phyloP scores from a whole-genome alignment of 1,140 invertebrate genomes.

The Formica exsecta region DNA sequence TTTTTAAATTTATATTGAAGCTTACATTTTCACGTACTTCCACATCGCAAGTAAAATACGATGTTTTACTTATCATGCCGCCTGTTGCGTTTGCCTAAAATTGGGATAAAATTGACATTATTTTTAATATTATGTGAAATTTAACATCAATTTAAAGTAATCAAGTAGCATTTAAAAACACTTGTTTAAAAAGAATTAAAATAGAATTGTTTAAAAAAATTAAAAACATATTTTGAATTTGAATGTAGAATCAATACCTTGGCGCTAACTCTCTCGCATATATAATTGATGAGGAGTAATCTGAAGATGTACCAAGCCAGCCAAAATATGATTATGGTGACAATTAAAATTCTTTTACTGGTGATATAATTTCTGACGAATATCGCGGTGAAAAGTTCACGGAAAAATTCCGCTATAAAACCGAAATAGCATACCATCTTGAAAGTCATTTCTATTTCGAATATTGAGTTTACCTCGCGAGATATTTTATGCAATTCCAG shows the following conservation, averaged over 20 bases:
- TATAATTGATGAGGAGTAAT: constrained; percentile 29
- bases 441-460: constrained; percentile 29
- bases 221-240: neutral
- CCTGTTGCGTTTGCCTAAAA: constrained; percentile 45
- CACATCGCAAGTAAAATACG: neutral
- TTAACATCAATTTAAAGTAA: neutral
- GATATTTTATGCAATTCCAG: constrained; percentile 29
- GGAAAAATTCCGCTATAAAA: constrained; percentile 8
- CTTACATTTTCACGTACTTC: constrained; percentile 34
- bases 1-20: neutral
- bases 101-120: neutral
- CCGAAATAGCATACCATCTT: constrained; percentile 40
- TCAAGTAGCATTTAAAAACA: neutral
- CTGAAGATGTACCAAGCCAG: neutral
- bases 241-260: constrained; percentile 16
- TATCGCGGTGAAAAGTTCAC: constrained; percentile 15
- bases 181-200: neutral
- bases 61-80: neutral
- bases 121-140: neutral
- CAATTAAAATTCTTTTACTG: neutral
- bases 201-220: neutral
- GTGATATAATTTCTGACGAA: neutral
- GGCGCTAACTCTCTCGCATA: constrained; percentile 11
- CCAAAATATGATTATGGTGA: constrained; percentile 6
- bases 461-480: constrained; percentile 27